Base-by-base conservation (phyloP, 2,888 invertebrate genomes). In the Bruchidius siliquastri region DNA sequence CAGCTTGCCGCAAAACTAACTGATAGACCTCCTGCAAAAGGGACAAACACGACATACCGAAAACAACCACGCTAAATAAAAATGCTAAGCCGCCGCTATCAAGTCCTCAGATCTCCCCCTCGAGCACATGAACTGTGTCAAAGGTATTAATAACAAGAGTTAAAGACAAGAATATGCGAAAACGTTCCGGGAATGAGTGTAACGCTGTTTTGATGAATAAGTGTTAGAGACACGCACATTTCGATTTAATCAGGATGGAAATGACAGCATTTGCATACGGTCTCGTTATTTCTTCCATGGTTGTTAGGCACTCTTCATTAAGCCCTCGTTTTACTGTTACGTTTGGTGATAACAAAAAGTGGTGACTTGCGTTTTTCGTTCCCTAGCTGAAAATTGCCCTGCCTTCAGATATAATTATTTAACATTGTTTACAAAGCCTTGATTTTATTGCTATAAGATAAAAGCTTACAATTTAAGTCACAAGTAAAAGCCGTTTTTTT, bases 141-240 rank as follows among this genome's bases (percentile, higher is more conserved):
- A 83, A 84, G 82, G 83, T 82, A 85, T 83, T 82, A 83, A 82
- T 82, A 82, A 81, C 79, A 75, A 78, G 75, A 70, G 71, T 21
- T 73, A 76, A 79, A 76, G 77, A 80, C 77, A 79, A 77, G 78
- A 75, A 77, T 76, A 78, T 75, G 79, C 77, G 79, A 79, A 77
- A 79, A 78, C 74, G 74, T 76, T 74, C 74, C 71, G 66, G 73
- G 74, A 76, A 71, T 21, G 71, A 78, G 75, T 77, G 78, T 77
- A 80, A 80, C 80, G 77, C 74, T 79, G 80, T 81, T 83, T 84
- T 85, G 85, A 85, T 85, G 84, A 85, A 85, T 84, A 85, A 82
- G 85, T 85, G 85, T 84, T 83, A 82, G 84, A 78, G 83, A 83
- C 85, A 85, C 85, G 85, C 85, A 85, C 85, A 83, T 85, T 85